phyloP scores from a whole-genome alignment of 2,888 invertebrate genomes.

The Bibio marci region DNA sequence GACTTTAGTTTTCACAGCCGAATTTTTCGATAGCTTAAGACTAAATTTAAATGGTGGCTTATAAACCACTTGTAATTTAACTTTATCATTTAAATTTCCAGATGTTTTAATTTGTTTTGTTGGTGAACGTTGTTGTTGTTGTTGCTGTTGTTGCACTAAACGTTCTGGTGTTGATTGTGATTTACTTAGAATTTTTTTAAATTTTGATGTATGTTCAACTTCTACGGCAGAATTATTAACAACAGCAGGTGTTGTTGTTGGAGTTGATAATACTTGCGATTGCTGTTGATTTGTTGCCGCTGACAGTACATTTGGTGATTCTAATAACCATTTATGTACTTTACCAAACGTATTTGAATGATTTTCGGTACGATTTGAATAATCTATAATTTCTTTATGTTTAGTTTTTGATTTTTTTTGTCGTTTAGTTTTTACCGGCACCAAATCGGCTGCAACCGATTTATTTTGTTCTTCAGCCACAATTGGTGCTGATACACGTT shows the following conservation, averaged over 20 bases:
- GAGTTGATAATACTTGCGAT: too few species aligned
- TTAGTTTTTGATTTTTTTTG: constrained; percentile 29
- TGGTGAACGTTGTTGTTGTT: constrained; percentile 21
- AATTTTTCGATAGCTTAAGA: constrained; percentile 42
- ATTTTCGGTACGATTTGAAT: constrained; percentile 31
- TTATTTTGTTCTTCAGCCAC: constrained; percentile 38
- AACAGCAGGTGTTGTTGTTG: too few species aligned
- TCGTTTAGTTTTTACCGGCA: constrained; percentile 28
- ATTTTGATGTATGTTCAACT: constrained; percentile 27
- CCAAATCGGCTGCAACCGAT: constrained; percentile 14
- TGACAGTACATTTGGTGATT: constrained; percentile 34
- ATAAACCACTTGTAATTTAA: constrained; percentile 68
- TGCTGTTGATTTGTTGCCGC: too few species aligned
- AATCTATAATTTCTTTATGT: constrained; percentile 59
- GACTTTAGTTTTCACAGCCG: constrained; percentile 28
- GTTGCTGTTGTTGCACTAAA: constrained; percentile 34
- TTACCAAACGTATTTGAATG: constrained; percentile 41
- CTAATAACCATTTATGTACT: constrained; percentile 72
- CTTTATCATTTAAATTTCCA: constrained; percentile 52
- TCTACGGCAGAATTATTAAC: not conserved
- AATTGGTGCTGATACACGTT: constrained; percentile 27
- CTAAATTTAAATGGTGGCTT: constrained; percentile 79
- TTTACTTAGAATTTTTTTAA: constrained; percentile 44
- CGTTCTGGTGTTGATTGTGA: constrained; percentile 72
- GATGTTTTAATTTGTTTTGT: constrained; percentile 36